Evolutionary conservation across 2,888 invertebrate species (phyloP).

Genomic region (Lysandra coridon): DNA sequence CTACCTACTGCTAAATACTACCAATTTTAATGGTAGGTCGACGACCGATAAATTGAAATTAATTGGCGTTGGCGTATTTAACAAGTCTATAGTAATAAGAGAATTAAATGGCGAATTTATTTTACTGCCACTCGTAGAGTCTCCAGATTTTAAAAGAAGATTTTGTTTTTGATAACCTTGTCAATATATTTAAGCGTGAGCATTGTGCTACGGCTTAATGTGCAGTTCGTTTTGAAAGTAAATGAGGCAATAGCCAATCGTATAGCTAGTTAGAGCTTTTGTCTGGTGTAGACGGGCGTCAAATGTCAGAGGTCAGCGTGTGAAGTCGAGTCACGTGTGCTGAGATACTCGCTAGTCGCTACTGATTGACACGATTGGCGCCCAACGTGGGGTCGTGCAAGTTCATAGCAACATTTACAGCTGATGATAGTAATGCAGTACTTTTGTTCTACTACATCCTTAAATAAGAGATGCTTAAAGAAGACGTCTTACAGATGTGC

Average conservation of each 20-base stretch:
- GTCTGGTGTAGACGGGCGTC: neutral
- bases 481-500: neutral
- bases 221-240: neutral
- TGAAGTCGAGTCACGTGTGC: neutral
- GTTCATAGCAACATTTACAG: neutral
- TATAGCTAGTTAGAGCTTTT: slow-evolving; percentile 6
- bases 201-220: neutral
- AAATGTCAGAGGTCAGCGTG: slow-evolving; percentile 9
- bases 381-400: neutral
- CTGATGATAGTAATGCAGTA: neutral
- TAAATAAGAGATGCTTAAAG: neutral
- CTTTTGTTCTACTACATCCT: neutral
- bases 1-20: neutral
- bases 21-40: neutral
- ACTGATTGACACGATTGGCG: slow-evolving; percentile 4
- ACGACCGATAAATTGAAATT: slow-evolving; percentile 11
- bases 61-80: neutral
- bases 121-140: neutral
- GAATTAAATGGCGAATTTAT: neutral
- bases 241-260: neutral
- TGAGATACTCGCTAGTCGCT: neutral
- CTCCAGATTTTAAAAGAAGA: neutral
- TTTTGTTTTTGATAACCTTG: neutral
- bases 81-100: neutral
- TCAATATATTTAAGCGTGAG: neutral